phyloP scores from a whole-genome alignment of 2,797 vertebrate species.

The Amblyopsis hoosieri region DNA sequence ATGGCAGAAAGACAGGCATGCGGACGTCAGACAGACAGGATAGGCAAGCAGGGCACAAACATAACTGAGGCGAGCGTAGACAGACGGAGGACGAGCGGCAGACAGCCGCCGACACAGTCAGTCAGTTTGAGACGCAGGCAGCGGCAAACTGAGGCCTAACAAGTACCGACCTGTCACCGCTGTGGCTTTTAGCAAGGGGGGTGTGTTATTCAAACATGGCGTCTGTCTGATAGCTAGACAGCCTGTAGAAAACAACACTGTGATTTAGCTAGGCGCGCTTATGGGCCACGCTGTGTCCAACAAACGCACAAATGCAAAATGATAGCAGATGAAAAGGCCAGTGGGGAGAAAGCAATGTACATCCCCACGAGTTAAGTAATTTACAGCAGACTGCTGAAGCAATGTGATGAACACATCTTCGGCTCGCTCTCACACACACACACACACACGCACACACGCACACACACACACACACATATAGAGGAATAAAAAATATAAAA shows the following conservation, averaged over 20 bases:
- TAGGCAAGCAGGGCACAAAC: slow-evolving; percentile 19
- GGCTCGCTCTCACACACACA: slow-evolving; percentile 60
- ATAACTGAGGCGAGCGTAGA: slow-evolving; percentile 22
- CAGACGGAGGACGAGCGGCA: slow-evolving; percentile 31
- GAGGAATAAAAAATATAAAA: slow-evolving; percentile 47
- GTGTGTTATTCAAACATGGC: slow-evolving; percentile 64
- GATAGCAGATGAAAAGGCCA: slow-evolving; percentile 74
- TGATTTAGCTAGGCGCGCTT: slow-evolving; percentile 69
- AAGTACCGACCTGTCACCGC: slow-evolving; percentile 69
- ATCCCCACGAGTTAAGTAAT: slow-evolving; percentile 74
- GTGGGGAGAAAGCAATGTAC: slow-evolving; percentile 69
- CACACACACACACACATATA: slow-evolving; percentile 51
- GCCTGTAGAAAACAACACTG: slow-evolving; percentile 65
- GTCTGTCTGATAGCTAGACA: slow-evolving; percentile 60
- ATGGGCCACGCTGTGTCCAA: slow-evolving; percentile 68
- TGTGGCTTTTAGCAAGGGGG: slow-evolving; percentile 59
- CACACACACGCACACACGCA: slow-evolving; percentile 44
- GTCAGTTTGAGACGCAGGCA: slow-evolving; percentile 51
- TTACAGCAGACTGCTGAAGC: slow-evolving; percentile 67
- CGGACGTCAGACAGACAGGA: slow-evolving; percentile 16
- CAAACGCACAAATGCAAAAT: slow-evolving; percentile 57
- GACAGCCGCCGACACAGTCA: slow-evolving; percentile 53
- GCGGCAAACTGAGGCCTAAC: slow-evolving; percentile 64
- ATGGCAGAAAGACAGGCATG: slow-evolving; percentile 10
- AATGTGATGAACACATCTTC: slow-evolving; percentile 28